Evolutionary conservation across 1,140 invertebrate genomes (phyloP).

Genomic region (Orchestia grillus): DNA sequence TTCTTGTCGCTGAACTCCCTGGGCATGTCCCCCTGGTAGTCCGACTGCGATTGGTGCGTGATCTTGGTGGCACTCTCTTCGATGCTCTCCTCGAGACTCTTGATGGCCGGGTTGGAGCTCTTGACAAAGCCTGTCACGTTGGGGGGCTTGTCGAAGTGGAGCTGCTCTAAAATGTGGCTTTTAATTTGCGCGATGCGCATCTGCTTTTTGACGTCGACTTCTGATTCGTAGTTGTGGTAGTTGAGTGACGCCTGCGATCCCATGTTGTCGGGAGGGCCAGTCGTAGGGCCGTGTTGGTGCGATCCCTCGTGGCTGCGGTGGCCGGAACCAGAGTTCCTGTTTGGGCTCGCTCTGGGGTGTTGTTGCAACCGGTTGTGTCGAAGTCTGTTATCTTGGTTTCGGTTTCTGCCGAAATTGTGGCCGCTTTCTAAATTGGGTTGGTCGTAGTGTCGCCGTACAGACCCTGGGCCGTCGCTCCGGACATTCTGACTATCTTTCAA

Average conservation of each 20-base stretch:
- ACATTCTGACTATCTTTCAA: not conserved
- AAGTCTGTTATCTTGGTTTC: not conserved
- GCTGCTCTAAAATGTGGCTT: constrained; percentile 32
- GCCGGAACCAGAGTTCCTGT: not conserved
- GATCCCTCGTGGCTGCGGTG: not conserved
- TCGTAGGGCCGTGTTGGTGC: not conserved
- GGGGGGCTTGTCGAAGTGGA: not conserved
- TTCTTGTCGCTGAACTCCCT: constrained; percentile 44
- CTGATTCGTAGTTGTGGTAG: not conserved
- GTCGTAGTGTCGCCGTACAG: not conserved
- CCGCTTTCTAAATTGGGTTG: not conserved
- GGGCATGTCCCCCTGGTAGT: not conserved
- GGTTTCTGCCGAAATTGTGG: not conserved
- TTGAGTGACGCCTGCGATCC: not conserved
- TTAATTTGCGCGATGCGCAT: constrained; percentile 1
- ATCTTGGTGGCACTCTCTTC: not conserved
- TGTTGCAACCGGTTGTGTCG: not conserved
- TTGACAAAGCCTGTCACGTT: not conserved
- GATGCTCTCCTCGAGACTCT: not conserved
- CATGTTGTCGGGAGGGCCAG: not conserved
- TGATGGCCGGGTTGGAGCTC: not conserved
- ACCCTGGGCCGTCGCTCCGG: not conserved
- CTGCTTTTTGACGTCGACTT: not conserved
- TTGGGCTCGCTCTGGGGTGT: not conserved
- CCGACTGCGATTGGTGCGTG: not conserved